These are phyloP conservation scores for Pseudoips prasinana DNA, from an alignment of 2,888 invertebrate genomes.

Conservation along the genomic window DNA sequence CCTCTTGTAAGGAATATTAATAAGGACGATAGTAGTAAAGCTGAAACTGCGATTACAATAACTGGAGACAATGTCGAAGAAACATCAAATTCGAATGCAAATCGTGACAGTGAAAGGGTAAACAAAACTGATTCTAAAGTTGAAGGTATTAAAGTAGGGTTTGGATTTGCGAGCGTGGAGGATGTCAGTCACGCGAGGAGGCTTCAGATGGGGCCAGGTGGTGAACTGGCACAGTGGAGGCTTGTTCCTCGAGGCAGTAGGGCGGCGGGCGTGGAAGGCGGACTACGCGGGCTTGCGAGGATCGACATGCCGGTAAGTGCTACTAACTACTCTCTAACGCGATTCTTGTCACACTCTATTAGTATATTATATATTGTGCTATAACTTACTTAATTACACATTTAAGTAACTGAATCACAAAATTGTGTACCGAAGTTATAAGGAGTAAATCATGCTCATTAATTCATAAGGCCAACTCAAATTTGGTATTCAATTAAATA, in stretches of 20 bases:
- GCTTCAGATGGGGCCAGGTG: conserved; percentile 72
- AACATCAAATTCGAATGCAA: conserved; percentile 73
- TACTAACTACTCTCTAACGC: no score
- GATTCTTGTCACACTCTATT: no score
- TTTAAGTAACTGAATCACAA: no score
- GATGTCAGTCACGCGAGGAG: conserved; percentile 71
- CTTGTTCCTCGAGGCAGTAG: conserved; percentile 64
- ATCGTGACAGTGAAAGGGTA: conserved; percentile 37
- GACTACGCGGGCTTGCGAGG: conserved; percentile 56
- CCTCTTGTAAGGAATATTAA: conserved; percentile 36
- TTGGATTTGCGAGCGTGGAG: conserved; percentile 40
- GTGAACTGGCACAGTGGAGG: conserved; percentile 74
- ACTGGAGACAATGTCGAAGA: conserved; percentile 69
- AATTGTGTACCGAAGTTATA: no score
- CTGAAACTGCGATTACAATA: conserved; percentile 54
- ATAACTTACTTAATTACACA: no score
- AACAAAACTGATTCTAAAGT: conserved; percentile 38
- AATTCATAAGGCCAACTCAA: no score
- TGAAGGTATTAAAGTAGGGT: conserved; percentile 44
- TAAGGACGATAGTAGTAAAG: conserved; percentile 51
- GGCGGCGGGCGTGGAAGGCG: conserved; percentile 66
- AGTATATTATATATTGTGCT: no score
- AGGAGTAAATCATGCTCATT: no score
- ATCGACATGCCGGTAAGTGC: conserved; percentile 72
- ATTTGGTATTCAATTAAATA: no score